These are phyloP conservation scores for Torymus tubicola DNA, from an alignment of 2,888 invertebrate genomes.

Conservation along the genomic window DNA sequence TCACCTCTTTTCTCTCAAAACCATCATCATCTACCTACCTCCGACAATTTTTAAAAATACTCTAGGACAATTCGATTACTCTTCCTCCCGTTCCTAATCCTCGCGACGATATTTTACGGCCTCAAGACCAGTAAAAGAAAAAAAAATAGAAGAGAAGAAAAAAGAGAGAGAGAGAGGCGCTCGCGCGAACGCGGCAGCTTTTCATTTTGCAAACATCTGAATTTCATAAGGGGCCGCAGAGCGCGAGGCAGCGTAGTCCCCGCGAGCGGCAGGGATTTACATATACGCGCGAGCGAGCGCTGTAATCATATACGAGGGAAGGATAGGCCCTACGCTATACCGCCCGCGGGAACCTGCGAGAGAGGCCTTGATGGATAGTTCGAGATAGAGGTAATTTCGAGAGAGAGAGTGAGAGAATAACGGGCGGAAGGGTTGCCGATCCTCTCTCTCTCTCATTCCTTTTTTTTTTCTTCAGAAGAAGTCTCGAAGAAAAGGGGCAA, in stretches of 20 bases:
- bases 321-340: slow-evolving; percentile 21
- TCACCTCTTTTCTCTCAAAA: background rate
- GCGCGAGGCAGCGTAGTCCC: background rate
- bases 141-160: background rate
- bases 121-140: background rate
- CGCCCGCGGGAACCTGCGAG: background rate
- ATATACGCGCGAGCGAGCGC: slow-evolving; percentile 23
- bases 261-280: slow-evolving; percentile 37
- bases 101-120: slow-evolving; percentile 27
- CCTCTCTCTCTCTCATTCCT: background rate
- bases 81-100: background rate
- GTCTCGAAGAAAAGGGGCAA: too few relatives aligned
- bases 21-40: background rate
- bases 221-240: slow-evolving; percentile 47
- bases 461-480: background rate
- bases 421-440: background rate
- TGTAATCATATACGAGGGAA: slow-evolving; percentile 47
- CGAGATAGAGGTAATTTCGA: slow-evolving; percentile 33
- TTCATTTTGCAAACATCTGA: slow-evolving; percentile 56
- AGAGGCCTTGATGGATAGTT: slow-evolving; percentile 36
- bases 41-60: background rate
- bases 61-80: slow-evolving; percentile 14
- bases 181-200: slow-evolving; percentile 12
- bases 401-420: background rate
- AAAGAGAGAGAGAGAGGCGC: background rate